Evolutionary conservation across 1,140 invertebrate genomes (phyloP).

Genomic region (Globodera ellingtonae): DNA sequence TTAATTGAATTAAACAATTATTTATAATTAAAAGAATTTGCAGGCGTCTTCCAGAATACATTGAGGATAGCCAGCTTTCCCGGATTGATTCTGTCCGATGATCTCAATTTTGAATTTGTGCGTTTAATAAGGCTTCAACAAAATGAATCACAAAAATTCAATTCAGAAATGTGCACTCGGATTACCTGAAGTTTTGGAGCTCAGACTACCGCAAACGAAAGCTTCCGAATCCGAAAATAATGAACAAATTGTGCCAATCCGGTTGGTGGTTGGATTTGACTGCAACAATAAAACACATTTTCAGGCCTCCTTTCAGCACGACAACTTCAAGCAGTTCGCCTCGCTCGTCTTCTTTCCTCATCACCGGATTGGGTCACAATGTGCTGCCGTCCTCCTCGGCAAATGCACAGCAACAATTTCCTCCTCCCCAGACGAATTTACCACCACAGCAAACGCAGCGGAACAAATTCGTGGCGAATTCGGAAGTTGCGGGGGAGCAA

Average conservation of each 20-base stretch:
- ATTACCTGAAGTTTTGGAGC: conserved; percentile 42
- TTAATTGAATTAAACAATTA: not conserved
- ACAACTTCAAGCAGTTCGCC: too few relatives aligned
- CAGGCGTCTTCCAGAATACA: conserved; percentile 53
- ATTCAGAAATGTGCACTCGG: conserved; percentile 48
- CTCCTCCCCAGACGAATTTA: not conserved
- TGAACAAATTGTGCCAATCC: not conserved
- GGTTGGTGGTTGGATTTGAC: not conserved
- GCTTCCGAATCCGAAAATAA: conserved; percentile 18
- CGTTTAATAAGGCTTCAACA: not conserved
- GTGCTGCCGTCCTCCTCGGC: too few relatives aligned
- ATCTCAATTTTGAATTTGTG: conserved; percentile 56
- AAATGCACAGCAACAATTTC: too few relatives aligned
- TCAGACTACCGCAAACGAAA: conserved; percentile 37
- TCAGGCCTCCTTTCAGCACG: too few relatives aligned
- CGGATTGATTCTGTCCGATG: conserved; percentile 48
- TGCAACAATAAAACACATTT: too few relatives aligned
- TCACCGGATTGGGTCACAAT: too few relatives aligned
- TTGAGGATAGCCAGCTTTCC: conserved; percentile 53
- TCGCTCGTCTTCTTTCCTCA: too few relatives aligned
- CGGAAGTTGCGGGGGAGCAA: not conserved
- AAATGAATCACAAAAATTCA: not conserved
- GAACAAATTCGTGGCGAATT: not conserved
- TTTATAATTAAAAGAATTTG: not conserved
- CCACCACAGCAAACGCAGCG: not conserved